Conservation (phyloP, 2,797 vertebrate genomes). For the Rhabdophis nuchalis region DNA sequence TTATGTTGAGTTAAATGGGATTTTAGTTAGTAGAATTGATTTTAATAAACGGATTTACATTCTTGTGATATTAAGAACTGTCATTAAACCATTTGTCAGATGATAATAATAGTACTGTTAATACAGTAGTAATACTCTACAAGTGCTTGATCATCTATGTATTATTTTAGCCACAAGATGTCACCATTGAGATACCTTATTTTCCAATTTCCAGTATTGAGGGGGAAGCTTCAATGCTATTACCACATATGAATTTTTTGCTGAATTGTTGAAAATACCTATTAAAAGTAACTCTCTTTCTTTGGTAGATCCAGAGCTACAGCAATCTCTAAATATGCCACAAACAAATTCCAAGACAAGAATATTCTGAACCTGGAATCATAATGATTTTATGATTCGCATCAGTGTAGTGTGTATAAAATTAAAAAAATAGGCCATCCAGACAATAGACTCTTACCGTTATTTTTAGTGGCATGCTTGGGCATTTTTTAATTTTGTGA, state of each 20-base stretch:
- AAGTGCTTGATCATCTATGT: neutral
- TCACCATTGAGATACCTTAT: constrained; percentile 51
- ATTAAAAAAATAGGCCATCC: neutral
- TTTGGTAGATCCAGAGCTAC: neutral
- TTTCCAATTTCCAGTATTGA: neutral
- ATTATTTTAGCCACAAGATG: constrained; percentile 61
- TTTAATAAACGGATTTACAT: neutral
- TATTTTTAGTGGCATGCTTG: neutral
- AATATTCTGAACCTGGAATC: neutral
- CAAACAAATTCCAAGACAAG: neutral
- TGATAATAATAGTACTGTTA: neutral
- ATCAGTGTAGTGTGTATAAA: neutral
- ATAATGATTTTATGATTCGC: neutral
- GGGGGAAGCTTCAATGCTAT: neutral
- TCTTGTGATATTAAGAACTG: neutral
- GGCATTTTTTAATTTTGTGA: neutral
- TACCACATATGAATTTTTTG: neutral
- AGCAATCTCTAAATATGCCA: neutral
- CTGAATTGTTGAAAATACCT: neutral
- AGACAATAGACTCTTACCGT: neutral
- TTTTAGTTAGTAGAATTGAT: neutral
- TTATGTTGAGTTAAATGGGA: neutral
- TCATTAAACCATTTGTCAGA: neutral
- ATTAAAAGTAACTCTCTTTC: neutral
- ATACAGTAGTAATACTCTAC: neutral